Evolutionary conservation across 1,140 invertebrate species (phyloP), one percentile per base, ranked within the genome.

Genomic region (Cotesia chilonis): DNA sequence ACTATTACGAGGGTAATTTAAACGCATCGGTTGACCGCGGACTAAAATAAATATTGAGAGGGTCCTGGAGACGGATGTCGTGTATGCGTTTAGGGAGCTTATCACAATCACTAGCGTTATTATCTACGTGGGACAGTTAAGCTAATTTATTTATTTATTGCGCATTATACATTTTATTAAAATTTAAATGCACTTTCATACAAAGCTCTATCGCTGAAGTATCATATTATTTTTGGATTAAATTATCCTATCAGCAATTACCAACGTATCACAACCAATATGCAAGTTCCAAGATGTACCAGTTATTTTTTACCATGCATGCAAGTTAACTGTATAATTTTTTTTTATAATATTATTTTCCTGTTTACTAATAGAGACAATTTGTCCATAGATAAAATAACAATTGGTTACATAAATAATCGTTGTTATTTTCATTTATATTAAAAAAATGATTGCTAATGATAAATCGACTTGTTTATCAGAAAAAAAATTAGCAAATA

Each of bases 91-190:
- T 14, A 17, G 54, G 54, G 54, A 4, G 54, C 12, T 55, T n/a
- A 14, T 55, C 54, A 14, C 54, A 47, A 47, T 47, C 5, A 6
- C 41, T 10, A 47, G 41, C 41, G 9, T 41, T 9, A 47, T 47
- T 47, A 47, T 47, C 41, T 9, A 47, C 54, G 54, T 55, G 54
- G 17, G 54, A 55, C 17, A 55, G 3, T 55, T 55, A 12, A 55
- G 54, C 54, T 55, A n/a, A 55, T 55, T 55, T 55, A 55, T 55
- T 12, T 55, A 3, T 55, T 55, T 10, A 47, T n/a, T 55, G 17
- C 54, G 54, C 54, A 55, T 14, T 55, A 47, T 17, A n/a, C n/a
- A 55, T 55, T 3, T 17, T n/a, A n/a, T 14, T 55, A 14, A 28
- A 28, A 28, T 28, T 28, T 28, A 28, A 55, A 55, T 55, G 12